phyloP scores from a whole-genome alignment of 2,888 invertebrate genomes.

The Microctonus aethiopoides region DNA sequence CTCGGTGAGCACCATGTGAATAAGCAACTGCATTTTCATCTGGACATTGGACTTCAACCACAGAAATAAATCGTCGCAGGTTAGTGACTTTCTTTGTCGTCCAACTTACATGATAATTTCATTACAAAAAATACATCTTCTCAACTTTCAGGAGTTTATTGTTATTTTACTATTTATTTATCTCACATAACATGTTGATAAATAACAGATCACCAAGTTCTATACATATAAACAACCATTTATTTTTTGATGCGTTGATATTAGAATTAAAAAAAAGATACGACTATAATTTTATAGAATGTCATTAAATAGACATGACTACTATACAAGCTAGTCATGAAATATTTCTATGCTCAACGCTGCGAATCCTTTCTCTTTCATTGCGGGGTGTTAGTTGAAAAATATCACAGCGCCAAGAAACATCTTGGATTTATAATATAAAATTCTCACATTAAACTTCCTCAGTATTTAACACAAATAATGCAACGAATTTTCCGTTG shows the following conservation, averaged over 20 bases:
- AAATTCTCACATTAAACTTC: constrained; percentile 10
- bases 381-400: constrained; percentile 18
- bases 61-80: constrained; percentile 25
- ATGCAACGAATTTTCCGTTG: background rate
- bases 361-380: constrained; percentile 31
- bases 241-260: too few relatives aligned
- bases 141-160: too few relatives aligned
- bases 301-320: constrained; percentile 16
- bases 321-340: too few relatives aligned
- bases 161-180: too few relatives aligned
- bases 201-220: too few relatives aligned
- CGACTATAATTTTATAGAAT: background rate
- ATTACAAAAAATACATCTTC: too few relatives aligned
- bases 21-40: constrained; percentile 24
- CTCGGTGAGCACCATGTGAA: background rate
- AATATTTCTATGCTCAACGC: constrained; percentile 3
- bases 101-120: background rate
- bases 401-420: constrained; percentile 5
- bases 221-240: too few relatives aligned
- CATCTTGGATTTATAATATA: constrained; percentile 17
- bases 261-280: background rate
- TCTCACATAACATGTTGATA: too few relatives aligned
- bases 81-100: constrained; percentile 11
- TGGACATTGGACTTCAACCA: constrained; percentile 17
- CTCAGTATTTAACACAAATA: background rate